Percentiles rank a stretch among this genome's conserved stretches.
Evolutionary conservation across 2,888 invertebrate genomes (phyloP).

Genomic region (Odontomyia ornata): DNA sequence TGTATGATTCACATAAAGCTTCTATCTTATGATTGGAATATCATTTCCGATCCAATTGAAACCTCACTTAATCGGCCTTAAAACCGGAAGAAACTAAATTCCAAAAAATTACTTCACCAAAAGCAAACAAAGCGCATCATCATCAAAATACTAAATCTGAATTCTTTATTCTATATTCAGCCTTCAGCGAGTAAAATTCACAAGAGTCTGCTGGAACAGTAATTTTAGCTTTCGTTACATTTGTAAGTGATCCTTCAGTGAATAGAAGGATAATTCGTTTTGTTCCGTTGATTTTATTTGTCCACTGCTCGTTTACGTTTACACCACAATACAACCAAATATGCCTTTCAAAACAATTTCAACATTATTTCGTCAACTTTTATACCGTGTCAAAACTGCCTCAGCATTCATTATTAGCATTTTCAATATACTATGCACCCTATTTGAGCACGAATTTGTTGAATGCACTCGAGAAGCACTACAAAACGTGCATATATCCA

Average conservation of each 20-base stretch:
- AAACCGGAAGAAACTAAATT: too few species aligned
- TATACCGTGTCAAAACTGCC: background rate
- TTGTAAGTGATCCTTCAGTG: constrained; percentile 61
- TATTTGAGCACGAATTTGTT: background rate
- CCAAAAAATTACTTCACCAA: too few species aligned
- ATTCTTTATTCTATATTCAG: constrained; percentile 55
- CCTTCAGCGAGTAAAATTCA: constrained; percentile 62
- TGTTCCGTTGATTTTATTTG: background rate
- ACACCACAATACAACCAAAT: background rate
- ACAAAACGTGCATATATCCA: background rate
- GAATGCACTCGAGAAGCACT: background rate
- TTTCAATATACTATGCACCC: background rate
- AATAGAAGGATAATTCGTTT: constrained; percentile 8
- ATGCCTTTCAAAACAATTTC: background rate
- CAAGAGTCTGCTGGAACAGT: constrained; percentile 64
- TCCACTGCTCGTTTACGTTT: constrained; percentile 17
- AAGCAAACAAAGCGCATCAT: too few species aligned
- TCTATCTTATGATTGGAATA: too few species aligned
- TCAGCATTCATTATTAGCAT: too few species aligned
- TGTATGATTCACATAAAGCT: too few species aligned
- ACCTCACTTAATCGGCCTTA: too few species aligned
- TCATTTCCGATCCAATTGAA: too few species aligned
- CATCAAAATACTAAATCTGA: background rate
- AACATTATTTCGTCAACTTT: background rate
- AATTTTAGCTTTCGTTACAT: constrained; percentile 63